Evolutionary conservation across 2,797 vertebrate genomes (phyloP).

Genomic region (Tolypeutes matacus): DNA sequence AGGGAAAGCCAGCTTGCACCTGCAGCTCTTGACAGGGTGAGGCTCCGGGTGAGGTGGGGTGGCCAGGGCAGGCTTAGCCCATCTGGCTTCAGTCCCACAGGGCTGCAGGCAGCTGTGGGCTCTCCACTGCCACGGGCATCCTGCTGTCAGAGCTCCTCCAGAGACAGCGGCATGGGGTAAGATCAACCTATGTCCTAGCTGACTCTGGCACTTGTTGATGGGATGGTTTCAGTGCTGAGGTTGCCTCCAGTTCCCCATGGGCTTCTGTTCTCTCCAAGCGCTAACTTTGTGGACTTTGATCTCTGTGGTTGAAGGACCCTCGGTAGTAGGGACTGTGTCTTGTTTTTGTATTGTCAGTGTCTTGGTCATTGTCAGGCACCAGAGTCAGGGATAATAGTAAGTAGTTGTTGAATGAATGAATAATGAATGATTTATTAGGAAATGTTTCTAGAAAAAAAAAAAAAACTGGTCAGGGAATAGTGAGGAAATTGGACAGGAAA

Average conservation of each 20-base stretch:
- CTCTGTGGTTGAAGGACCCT: not conserved
- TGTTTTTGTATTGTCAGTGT: not conserved
- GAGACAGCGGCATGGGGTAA: not conserved
- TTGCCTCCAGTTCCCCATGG: not conserved
- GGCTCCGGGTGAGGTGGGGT: not conserved
- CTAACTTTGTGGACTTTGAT: not conserved
- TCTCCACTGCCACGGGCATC: not conserved
- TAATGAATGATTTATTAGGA: slow-evolving; percentile 56
- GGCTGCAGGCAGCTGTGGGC: not conserved
- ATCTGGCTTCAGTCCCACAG: not conserved
- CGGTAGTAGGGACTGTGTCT: not conserved
- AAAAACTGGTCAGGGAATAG: not conserved
- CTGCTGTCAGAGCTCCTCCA: not conserved
- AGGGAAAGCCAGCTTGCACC: not conserved
- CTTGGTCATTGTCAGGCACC: not conserved
- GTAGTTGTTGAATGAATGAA: slow-evolving; percentile 33
- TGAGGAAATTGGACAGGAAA: not conserved
- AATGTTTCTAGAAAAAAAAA: not conserved
- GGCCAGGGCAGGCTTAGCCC: not conserved
- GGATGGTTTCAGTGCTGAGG: not conserved
- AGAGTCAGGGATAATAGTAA: not conserved
- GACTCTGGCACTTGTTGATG: not conserved
- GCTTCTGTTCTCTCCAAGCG: not conserved
- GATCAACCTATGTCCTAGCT: not conserved
- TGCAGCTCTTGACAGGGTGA: not conserved